These are phyloP conservation scores for Platysternon megacephalum DNA, from an alignment of 2,113 vertebrate species.

Conservation along the genomic window DNA sequence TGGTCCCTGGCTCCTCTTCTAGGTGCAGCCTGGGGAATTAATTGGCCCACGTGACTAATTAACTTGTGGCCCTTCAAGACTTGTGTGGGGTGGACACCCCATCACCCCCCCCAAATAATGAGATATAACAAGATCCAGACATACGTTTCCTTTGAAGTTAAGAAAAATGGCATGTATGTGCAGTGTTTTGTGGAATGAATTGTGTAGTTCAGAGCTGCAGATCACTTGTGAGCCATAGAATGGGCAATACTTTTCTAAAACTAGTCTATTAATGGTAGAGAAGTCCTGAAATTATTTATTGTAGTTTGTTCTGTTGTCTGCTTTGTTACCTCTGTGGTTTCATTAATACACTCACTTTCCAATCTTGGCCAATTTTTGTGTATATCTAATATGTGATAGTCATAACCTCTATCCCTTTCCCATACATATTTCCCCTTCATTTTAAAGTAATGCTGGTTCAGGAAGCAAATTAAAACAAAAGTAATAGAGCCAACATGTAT, in stretches of 20 bases:
- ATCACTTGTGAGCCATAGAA: not conserved
- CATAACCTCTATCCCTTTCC: not conserved
- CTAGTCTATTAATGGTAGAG: not conserved
- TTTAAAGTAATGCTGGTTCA: not conserved
- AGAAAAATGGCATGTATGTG: constrained; percentile 23
- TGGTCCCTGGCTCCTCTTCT: too few relatives aligned
- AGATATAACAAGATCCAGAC: constrained; percentile 4
- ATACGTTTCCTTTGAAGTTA: not conserved
- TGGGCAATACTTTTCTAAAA: not conserved
- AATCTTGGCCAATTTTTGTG: not conserved
- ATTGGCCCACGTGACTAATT: too few relatives aligned
- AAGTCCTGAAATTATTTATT: not conserved
- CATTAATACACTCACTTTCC: not conserved
- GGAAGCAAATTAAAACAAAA: not conserved
- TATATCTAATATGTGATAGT: not conserved
- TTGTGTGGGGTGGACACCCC: too few relatives aligned
- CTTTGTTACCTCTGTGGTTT: constrained; percentile 4
- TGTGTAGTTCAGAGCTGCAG: not conserved
- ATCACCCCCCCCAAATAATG: not conserved
- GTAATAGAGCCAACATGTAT: rapidly evolving
- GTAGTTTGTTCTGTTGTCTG: not conserved
- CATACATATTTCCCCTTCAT: not conserved
- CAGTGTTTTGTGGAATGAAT: constrained; percentile 1
- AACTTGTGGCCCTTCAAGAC: too few relatives aligned
- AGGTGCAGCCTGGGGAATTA: too few relatives aligned